Evolutionary conservation across 2,113 vertebrate species (phyloP).

Genomic region (Eleginops maclovinus): DNA sequence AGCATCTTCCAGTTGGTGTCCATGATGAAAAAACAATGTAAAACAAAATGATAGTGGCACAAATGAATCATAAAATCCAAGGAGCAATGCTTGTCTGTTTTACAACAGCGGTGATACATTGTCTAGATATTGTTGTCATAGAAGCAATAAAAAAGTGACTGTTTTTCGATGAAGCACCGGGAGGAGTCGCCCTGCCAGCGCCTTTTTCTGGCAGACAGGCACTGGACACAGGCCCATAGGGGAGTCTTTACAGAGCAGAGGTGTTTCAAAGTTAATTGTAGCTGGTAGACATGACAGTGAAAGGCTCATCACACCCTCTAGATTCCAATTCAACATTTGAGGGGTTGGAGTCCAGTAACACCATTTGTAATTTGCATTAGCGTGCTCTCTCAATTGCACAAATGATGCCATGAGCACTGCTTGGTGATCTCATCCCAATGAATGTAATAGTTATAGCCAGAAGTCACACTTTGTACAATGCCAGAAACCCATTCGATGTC

Average conservation of each 20-base stretch:
- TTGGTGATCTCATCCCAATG: conserved; percentile 3
- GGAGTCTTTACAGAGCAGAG: neutral
- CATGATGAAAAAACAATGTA: too few relatives aligned
- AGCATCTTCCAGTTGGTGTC: too few relatives aligned
- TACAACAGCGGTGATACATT: too few relatives aligned
- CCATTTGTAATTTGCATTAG: neutral
- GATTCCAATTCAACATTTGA: conserved; percentile 3
- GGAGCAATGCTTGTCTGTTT: too few relatives aligned
- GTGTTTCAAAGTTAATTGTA: conserved; percentile 1
- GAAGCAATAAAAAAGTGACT: too few relatives aligned
- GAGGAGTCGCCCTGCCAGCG: too few relatives aligned
- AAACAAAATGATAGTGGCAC: too few relatives aligned
- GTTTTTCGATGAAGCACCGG: too few relatives aligned
- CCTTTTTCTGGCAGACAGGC: too few relatives aligned
- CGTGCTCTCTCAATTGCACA: conserved; percentile 2
- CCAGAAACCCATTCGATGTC: neutral
- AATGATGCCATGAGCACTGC: neutral
- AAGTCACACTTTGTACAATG: conserved; percentile 1
- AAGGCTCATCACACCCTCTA: neutral
- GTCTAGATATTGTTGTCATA: too few relatives aligned
- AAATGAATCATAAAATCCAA: too few relatives aligned
- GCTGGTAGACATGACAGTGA: neutral
- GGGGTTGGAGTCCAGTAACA: conserved; percentile 9
- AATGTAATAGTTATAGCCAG: neutral
- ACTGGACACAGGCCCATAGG: too few relatives aligned